Conservation (phyloP, 1,140 invertebrate species). For the Musca vetustissima region DNA sequence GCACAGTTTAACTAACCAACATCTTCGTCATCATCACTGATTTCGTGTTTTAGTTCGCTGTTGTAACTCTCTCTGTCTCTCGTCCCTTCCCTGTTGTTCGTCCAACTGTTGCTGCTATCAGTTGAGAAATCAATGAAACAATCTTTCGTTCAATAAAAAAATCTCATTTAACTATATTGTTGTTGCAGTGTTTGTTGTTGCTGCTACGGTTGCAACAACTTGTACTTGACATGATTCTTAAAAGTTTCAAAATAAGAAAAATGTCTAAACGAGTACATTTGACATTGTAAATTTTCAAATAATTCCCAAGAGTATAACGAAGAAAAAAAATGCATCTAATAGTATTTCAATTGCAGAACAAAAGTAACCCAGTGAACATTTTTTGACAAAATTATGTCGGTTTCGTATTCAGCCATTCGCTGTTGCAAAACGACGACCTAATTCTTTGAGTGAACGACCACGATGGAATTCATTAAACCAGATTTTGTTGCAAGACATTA, state of each 20-base stretch:
- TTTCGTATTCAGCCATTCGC: too few species aligned
- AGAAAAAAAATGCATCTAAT: not conserved
- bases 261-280: slow-evolving; percentile 11
- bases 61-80: not conserved
- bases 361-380: too few species aligned
- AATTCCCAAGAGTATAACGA: slow-evolving; percentile 23
- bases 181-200: slow-evolving; percentile 18
- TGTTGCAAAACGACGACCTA: too few species aligned
- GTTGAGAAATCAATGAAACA: slow-evolving; percentile 22
- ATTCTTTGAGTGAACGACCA: too few species aligned
- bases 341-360: too few species aligned
- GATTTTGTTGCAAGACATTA: too few species aligned
- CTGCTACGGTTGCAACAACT: slow-evolving; percentile 11
- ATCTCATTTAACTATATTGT: not conserved
- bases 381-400: too few species aligned
- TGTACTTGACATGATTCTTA: slow-evolving; percentile 24
- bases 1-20: too few species aligned
- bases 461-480: too few species aligned
- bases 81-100: not conserved
- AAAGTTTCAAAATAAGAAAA: slow-evolving; percentile 15
- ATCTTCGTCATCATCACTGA: too few species aligned
- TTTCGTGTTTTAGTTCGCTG: not conserved
- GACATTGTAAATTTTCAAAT: slow-evolving; percentile 20
- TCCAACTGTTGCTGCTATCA: not conserved
- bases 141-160: not conserved